Evolutionary conservation across 2,797 vertebrate genomes (phyloP).

Genomic region (Xenops minutus): DNA sequence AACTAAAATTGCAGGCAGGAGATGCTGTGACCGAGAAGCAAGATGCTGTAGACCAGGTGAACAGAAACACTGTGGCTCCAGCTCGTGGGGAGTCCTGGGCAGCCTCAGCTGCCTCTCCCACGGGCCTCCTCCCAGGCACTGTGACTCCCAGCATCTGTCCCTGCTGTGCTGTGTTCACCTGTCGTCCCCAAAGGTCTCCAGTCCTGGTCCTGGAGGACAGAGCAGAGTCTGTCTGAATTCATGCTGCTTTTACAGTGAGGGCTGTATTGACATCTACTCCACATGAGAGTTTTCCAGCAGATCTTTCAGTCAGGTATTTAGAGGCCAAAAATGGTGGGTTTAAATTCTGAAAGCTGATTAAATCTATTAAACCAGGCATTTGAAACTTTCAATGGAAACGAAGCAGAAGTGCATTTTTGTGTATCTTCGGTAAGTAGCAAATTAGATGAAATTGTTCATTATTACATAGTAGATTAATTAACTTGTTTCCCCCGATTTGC

Average conservation of each 20-base stretch:
- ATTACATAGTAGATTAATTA: background rate
- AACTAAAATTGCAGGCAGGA: background rate
- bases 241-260: background rate
- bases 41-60: background rate
- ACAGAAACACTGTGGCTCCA: background rate
- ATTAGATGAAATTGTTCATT: background rate
- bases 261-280: background rate
- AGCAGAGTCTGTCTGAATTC: background rate
- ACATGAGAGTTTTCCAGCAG: background rate
- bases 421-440: background rate
- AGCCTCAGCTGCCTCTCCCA: background rate
- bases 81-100: background rate
- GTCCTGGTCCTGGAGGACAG: background rate
- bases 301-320: background rate
- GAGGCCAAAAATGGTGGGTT: background rate
- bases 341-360: background rate
- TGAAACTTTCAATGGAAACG: background rate
- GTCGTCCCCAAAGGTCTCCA: accelerated
- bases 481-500: constrained; percentile 23
- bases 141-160: accelerated
- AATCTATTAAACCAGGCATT: background rate
- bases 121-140: background rate
- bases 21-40: background rate
- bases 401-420: background rate
- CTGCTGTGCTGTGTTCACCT: background rate